Evolutionary conservation across 2,888 invertebrate species (phyloP).

Genomic region (Platerodrilus igneus): DNA sequence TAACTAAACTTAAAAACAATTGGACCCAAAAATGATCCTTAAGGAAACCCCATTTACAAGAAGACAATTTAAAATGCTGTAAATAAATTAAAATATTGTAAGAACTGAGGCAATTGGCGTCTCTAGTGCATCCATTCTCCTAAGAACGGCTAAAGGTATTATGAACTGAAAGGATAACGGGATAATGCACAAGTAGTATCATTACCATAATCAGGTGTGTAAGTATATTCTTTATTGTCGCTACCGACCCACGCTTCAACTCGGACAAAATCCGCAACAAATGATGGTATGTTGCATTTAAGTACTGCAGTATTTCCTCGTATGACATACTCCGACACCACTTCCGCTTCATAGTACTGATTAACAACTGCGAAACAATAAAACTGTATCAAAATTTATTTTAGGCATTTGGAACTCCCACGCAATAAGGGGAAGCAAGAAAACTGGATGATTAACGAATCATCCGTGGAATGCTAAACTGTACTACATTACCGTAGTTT

Average conservation of each 20-base stretch:
- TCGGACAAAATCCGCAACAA: conserved; percentile 85
- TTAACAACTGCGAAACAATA: conserved; percentile 66
- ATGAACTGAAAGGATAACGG: too few relatives aligned
- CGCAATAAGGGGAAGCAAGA: background rate
- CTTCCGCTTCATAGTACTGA: conserved; percentile 82
- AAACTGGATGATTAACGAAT: conserved; percentile 20
- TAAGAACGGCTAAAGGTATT: too few relatives aligned
- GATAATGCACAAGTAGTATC: too few relatives aligned
- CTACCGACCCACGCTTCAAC: conserved; percentile 76
- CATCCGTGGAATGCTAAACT: conserved; percentile 32
- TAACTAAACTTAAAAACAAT: too few relatives aligned
- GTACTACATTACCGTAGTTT: conserved; percentile 53
- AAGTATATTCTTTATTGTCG: conserved; percentile 65
- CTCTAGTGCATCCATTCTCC: too few relatives aligned
- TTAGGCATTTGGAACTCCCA: conserved; percentile 20
- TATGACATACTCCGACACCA: conserved; percentile 83
- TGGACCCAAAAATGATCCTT: too few relatives aligned
- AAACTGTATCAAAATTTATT: conserved; percentile 4
- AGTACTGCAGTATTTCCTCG: conserved; percentile 82
- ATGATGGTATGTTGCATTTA: conserved; percentile 86
- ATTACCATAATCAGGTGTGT: conserved; percentile 70
- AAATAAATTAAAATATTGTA: too few relatives aligned
- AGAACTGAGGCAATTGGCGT: too few relatives aligned
- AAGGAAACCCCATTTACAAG: background rate
- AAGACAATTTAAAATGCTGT: conserved; percentile 1